Evolutionary conservation across 2,797 vertebrate species (phyloP).

Genomic region (Phataginus tetradactyla): DNA sequence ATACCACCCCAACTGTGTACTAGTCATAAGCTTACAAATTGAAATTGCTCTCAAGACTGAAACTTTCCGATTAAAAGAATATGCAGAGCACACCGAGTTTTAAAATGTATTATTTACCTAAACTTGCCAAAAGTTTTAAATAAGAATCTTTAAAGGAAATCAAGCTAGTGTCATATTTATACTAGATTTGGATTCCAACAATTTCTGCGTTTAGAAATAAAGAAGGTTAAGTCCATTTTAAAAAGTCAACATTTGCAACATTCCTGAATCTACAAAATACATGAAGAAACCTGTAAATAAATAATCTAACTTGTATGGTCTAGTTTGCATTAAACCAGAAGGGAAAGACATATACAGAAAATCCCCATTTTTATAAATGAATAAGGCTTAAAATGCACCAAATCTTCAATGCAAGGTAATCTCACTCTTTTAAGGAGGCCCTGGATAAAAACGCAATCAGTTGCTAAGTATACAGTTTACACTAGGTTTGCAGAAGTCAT

Average conservation of each 20-base stretch:
- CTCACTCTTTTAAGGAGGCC: neutral
- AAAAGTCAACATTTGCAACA: neutral
- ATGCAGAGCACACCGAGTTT: neutral
- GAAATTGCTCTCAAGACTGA: constrained; percentile 46
- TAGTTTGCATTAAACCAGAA: constrained; percentile 12
- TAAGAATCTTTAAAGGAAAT: constrained; percentile 47
- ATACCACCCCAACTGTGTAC: constrained; percentile 16
- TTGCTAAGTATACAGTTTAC: neutral
- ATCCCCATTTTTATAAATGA: constrained; percentile 41
- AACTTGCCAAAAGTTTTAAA: constrained; percentile 73
- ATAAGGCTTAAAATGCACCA: constrained; percentile 10
- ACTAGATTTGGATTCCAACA: neutral
- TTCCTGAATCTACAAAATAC: constrained; percentile 24
- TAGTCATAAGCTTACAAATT: constrained; percentile 35
- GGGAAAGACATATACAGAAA: neutral
- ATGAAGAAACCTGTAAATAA: neutral
- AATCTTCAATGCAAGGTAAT: constrained; percentile 46
- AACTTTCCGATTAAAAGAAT: constrained; percentile 55
- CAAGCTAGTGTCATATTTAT: neutral
- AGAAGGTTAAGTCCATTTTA: neutral
- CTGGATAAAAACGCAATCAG: neutral
- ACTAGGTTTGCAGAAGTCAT: neutral
- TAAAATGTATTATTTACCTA: constrained; percentile 60
- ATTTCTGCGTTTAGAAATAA: neutral
- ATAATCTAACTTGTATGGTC: constrained; percentile 41